Base-by-base conservation (phyloP, 2,113 vertebrate species). In the Epinephelus fuscoguttatus region DNA sequence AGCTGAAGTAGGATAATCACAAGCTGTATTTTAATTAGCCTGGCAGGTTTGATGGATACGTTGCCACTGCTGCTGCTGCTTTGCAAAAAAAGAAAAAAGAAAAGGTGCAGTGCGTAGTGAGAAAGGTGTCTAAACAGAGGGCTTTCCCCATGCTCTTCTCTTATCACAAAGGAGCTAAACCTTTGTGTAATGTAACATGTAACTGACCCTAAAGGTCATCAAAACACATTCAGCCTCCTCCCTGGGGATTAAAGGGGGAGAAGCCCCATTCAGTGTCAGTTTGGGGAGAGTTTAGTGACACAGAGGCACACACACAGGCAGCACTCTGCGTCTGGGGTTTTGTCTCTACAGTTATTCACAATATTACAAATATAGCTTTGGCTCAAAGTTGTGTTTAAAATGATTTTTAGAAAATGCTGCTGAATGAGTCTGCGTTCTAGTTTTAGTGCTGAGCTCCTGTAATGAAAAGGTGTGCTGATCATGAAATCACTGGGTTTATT, bases 131-230 rank as follows among this genome's bases (percentile, higher is more conserved):
- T 79, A 81, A 88, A 93, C 68, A 67, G 81, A 88, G 80, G 78
- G 84, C 61, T 87, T 85, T 88, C 81, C 82, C 64, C 19, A 27
- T 67, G n/a, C 80, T 45, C 33, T 62, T 70, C 77, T 56, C 66
- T 88, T 87, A 78, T 83, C 78, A 86, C 82, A 91, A 85, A 89
- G 69, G 63, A 88, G 78, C 86, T 77, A 81, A 90, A 82, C 81
- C 88, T 86, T 82, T 91, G 92, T 89, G 90, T 89, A 91, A 90
- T 91, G 90, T 93, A 92, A 93, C 93, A 91, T 92, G 90, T 88
- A 90, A 83, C 40, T 92, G 91, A 93, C 90, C 92, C 71, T 66
- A 84, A 70, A 91, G 89, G 92, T 93, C 92, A 92, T 86, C 76
- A 91, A 77, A 88, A 91, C 90, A 90, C 88, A 88, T 76, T 63